Evolutionary conservation across 1,140 invertebrate species (phyloP), one percentile per base, ranked within the genome.

Genomic region (Saccostrea echinata): DNA sequence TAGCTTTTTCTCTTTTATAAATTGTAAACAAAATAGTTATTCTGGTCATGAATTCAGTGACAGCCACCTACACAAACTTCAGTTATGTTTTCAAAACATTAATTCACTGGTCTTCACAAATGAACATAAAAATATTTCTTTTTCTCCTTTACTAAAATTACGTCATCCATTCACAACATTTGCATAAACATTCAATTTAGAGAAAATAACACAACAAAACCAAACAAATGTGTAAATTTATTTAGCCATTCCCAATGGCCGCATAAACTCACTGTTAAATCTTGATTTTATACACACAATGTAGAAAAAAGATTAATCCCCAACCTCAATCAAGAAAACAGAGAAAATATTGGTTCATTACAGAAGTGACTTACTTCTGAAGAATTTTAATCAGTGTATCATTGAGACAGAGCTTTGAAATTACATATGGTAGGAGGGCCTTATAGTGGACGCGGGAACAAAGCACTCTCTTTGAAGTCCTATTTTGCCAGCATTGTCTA

Each of bases 351-450:
- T 83, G 81, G 52, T 83, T 51, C 68, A 76, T 76, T 76, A 76
- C 68, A 76, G 35, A 51, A 35, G 35, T 83, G 81, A 83, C 81
- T 83, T 83, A 83, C 81, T 83, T 83, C 81, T 52, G 52, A 83
- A 53, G 81, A 83, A 83, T 83, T 83, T 83, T 83, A 83, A 83
- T 83, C 52, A 83, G 35, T n/a, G 81, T 21, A 83, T 83, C 81
- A 52, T n/a, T 83, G 81, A 83, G 52, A 21, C 52, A 52, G 33
- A 51, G 81, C 81, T 83, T 83, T 76, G 68, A 76, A 76, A 76
- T 76, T 76, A 76, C 68, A 76, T 76, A 76, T 76, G 30, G 68
- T 16, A 16, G 68, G 68, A 76, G 68, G 68, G 68, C 33, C 68
- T 11, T 30, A 33, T 9, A 76, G 27, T 76, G 68, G 68, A 30